These are phyloP conservation scores for Drosophila azteca DNA, from an alignment of 1,140 invertebrate genomes.

Conservation along the genomic window DNA sequence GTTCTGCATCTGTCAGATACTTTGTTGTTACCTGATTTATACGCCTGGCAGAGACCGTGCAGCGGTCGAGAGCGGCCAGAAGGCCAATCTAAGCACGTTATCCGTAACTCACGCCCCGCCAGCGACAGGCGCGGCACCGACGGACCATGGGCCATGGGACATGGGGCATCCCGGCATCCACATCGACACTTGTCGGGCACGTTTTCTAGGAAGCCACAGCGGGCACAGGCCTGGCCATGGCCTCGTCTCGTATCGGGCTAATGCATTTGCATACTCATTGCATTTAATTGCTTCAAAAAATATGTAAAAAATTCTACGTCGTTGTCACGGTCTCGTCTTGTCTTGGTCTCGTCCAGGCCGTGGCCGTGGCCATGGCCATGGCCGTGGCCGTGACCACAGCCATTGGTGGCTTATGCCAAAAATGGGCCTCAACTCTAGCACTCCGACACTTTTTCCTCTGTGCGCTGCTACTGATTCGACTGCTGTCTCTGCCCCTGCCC, in stretches of 20 bases:
- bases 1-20: conserved; percentile 79
- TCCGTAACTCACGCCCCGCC: conserved; percentile 65
- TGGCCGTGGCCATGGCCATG: neutral
- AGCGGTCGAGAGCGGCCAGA: conserved; percentile 15
- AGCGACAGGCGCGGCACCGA: conserved; percentile 24
- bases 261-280: conserved; percentile 78
- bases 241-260: conserved; percentile 41
- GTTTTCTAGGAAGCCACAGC: conserved; percentile 61
- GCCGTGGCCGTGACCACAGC: conserved; percentile 40
- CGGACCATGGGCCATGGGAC: too few relatives aligned
- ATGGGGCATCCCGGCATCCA: too few relatives aligned
- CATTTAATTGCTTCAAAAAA: conserved; percentile 79
- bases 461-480: conserved; percentile 35
- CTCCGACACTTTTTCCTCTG: conserved; percentile 11
- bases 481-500: conserved; percentile 7
- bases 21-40: conserved; percentile 66
- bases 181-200: conserved; percentile 57
- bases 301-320: conserved; percentile 68
- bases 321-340: conserved; percentile 63
- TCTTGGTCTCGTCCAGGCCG: conserved; percentile 18
- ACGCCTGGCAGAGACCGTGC: conserved; percentile 12
- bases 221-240: conserved; percentile 2
- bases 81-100: conserved; percentile 75
- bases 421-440: conserved; percentile 63
- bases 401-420: conserved; percentile 66